Base-by-base conservation (phyloP, 2,888 invertebrate species). In the Sericinus montela region DNA sequence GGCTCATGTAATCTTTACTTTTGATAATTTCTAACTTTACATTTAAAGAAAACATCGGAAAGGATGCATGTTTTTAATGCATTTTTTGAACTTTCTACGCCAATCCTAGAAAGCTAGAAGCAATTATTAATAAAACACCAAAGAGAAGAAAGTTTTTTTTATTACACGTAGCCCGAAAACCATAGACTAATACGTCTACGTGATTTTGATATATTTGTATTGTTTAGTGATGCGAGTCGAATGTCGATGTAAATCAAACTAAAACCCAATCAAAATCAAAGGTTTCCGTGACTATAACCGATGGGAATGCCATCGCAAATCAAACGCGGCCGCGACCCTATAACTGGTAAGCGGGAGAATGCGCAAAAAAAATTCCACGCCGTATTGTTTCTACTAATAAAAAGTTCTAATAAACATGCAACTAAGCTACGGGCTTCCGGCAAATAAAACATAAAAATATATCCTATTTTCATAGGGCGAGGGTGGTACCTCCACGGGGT, bases 371-470 rank as follows among this genome's bases (percentile, higher is more conserved):
- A 19, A 15, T 3, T 19, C 19, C 36, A 9, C 40, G 3, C 60
- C 66, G 75, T 76, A 83, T 82, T 78, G 75, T 82, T 76, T 81
- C 83, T 85, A 87, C 81, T 87, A 88, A 88, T 87, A 88, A 87
- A 86, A 87, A 87, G 68, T 86, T 85, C 85, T 86, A 87, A 87
- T 88, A 88, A 88, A 87, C 87, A 88, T 87, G 87, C 87, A 87
- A 87, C 87, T 88, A 87, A 88, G 84, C 86, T 80, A 75, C 80
- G 72, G 74, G 80, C 86, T 88, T 88, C 87, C 87, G 88, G 83
- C 80, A 84, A 88, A 88, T 88, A 87, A 88, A 88, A 88, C 87
- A 88, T 88, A 88, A 88, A 88, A 88, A 88, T 88, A 88, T 87
- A 87, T 87, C 88, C 88, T 87, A 88, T 88, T 88, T 88, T 87